Evolutionary conservation across 2,888 invertebrate species (phyloP).

Genomic region (Epinotia brunnichana): DNA sequence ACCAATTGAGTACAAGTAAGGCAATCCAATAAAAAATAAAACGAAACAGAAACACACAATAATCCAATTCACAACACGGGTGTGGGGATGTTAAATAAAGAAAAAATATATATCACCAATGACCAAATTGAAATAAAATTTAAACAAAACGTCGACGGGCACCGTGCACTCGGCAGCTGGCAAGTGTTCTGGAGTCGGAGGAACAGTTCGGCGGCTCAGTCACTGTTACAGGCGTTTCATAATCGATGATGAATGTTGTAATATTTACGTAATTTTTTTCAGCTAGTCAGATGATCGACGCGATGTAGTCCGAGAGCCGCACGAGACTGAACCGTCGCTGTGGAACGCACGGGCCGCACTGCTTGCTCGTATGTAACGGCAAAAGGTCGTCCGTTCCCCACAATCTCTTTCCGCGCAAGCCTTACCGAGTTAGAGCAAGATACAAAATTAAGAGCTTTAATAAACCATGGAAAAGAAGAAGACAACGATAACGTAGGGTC

Average conservation of each 20-base stretch:
- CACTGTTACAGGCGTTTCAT: conserved; percentile 69
- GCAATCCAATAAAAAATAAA: conserved; percentile 78
- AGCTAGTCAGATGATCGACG: conserved; percentile 70
- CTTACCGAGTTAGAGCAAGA: conserved; percentile 78
- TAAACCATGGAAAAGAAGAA: conserved; percentile 55
- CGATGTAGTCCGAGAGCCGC: conserved; percentile 59
- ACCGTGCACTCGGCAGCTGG: conserved; percentile 56
- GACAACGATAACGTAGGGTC: conserved; percentile 69
- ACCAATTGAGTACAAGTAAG: conserved; percentile 68
- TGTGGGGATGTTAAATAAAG: conserved; percentile 68
- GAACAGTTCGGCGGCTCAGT: conserved; percentile 50
- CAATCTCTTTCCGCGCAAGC: conserved; percentile 84
- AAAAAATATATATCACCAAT: conserved; percentile 77
- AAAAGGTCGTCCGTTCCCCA: conserved; percentile 84
- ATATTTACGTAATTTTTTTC: conserved; percentile 83
- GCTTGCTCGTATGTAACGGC: conserved; percentile 80
- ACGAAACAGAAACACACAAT: conserved; percentile 75
- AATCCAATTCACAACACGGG: conserved; percentile 68
- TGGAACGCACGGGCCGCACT: conserved; percentile 82
- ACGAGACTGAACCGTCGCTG: conserved; percentile 68
- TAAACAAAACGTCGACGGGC: conserved; percentile 64
- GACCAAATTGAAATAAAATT: conserved; percentile 69
- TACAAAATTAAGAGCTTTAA: conserved; percentile 55
- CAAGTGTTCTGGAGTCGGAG: conserved; percentile 49
- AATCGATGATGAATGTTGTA: conserved; percentile 80